Base-by-base conservation (phyloP, 2,797 vertebrate genomes). In the Chaetodon trifasciatus region DNA sequence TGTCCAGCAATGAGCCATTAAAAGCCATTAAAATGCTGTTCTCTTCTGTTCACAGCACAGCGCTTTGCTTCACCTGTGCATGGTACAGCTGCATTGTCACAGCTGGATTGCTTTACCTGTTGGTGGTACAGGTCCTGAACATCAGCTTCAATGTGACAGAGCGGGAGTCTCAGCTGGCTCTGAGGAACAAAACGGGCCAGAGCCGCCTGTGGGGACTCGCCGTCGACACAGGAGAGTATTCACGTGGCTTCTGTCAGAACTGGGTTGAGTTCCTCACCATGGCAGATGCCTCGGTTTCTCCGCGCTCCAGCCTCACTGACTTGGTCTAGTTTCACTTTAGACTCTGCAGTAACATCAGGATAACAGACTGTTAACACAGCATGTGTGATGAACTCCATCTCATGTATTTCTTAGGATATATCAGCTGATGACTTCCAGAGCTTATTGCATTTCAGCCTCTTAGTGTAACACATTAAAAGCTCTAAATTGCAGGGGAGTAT, bases 91-190 rank as follows among this genome's bases (percentile, higher is more conserved):
- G 96, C 87, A 97, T 99, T 56, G 93, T 99, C 81, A 97, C 97
- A 0, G 95, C 87, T 4, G 97, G 97, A 7, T 93, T 99, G 92
- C 91, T 97, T 81, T 97, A 98, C 94, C 94, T 99, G 86, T 93
- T 98, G 86, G 85, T 97, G 49, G 91, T 95, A 21, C 98, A 99
- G 88, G 89, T 99, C 21, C 88, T 98, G 65, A 99, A 99, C 79
- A 96, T 99, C 96, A 99, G 98, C 93, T 97, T 96, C 93, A 99
- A 99, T 0, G 95, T 99, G 93, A 99, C 98, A 0, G 98, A 98
- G 93, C 95, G 98, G 16, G 98, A 99, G 93, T 96, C 96, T 42
- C 96, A 96, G 74, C 92, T 97, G 81, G 98, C 98, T 81, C 95
- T 97, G 68, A 96, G 97, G 77, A 96, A 96, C 92, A 97, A 96